Conservation (phyloP, 2,113 vertebrate species). For the Tringa solitaria region DNA sequence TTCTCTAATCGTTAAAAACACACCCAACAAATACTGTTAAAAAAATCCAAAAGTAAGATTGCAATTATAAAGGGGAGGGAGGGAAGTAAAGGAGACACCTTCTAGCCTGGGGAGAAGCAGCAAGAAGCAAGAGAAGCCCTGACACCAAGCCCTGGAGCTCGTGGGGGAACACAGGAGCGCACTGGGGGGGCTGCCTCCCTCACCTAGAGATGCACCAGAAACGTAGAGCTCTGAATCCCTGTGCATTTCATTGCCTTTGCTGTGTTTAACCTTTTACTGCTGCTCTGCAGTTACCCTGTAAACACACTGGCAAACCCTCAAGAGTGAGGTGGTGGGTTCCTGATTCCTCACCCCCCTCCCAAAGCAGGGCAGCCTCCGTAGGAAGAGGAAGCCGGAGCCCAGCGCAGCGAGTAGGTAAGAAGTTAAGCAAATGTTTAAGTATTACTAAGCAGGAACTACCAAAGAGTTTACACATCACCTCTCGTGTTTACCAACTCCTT, state of each 20-base stretch:
- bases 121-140: background rate
- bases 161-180: background rate
- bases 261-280: background rate
- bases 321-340: background rate
- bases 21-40: background rate
- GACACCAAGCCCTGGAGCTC: background rate
- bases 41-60: background rate
- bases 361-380: background rate
- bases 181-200: rapidly evolving
- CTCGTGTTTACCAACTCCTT: background rate
- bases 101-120: background rate
- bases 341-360: background rate
- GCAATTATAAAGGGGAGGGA: rapidly evolving
- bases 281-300: background rate
- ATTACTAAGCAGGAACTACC: background rate
- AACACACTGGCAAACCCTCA: background rate
- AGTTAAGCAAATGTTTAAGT: constrained; percentile 32
- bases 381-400: background rate
- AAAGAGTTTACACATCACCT: background rate
- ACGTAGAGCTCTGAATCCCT: background rate
- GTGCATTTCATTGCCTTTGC: background rate
- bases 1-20: background rate
- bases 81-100: background rate
- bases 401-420: background rate
- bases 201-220: background rate